Evolutionary conservation across 1,140 invertebrate species (phyloP), one percentile per base, ranked within the genome.

Genomic region (Ptiloglossa arizonensis): DNA sequence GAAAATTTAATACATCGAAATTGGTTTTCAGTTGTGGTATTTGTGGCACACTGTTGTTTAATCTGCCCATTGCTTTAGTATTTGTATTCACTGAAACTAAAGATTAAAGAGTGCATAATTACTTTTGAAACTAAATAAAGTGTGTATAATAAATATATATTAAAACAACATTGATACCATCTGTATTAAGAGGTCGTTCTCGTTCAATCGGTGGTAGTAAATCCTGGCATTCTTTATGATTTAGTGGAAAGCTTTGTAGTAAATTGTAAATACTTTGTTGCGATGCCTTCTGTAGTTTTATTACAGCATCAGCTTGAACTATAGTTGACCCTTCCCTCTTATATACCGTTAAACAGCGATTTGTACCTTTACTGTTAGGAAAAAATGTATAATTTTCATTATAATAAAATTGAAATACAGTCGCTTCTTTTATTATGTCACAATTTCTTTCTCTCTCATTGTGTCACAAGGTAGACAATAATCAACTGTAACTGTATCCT

Each of bases 241-340:
- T 96, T 2, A 97, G 92, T 0, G 96, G 96, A 89, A 94, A 96
- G 44, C 94, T 94, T 79, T 95, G 94, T 44, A 96, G 88, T 29
- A 96, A 90, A 80, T 86, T 93, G 29, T 91, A 91, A 63, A 95
- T 93, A 74, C 93, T 93, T 60, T 95, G 94, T 64, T 94, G 92
- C 32, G 96, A 96, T 52, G 93, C 91, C 1, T 94, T 93, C 68
- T 94, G 94, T 54, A 97, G 87, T 66, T 95, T 94, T 52, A 97
- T 94, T 46, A 94, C 91, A n/a, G 96, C 95, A 92, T 96, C 95
- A 85, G 93, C 94, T 87, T 96, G 94, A 6, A 96, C 94, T 67
- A 96, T 95, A 1, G 94, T 95, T 2, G 95, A 96, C 2, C 94
- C 95, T 83, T 95, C 93, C 77, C 96, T 93, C 90, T 97, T 97